Percentiles rank a stretch among this genome's conserved stretches.
These are phyloP conservation scores for Cervus canadensis DNA, from an alignment of 2,113 vertebrate species.

Conservation along the genomic window DNA sequence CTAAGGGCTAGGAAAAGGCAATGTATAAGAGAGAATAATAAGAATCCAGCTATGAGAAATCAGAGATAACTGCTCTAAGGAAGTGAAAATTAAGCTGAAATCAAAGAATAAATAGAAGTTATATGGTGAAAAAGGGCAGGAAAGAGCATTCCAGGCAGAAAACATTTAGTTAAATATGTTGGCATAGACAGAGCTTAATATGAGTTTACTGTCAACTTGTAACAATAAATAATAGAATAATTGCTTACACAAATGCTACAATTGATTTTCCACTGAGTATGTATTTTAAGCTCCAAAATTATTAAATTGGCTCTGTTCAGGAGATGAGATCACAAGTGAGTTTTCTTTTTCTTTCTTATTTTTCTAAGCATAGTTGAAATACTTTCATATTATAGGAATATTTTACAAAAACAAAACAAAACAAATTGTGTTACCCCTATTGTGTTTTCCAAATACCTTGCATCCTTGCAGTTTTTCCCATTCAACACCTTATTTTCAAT, in stretches of 20 bases:
- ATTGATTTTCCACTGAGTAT: neutral
- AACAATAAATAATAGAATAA: neutral
- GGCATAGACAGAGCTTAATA: neutral
- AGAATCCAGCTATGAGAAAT: neutral
- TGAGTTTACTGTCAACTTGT: neutral
- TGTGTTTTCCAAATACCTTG: neutral
- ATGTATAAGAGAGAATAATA: neutral
- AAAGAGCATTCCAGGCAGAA: neutral
- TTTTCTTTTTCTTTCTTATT: neutral
- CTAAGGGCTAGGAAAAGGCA: neutral
- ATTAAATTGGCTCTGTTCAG: neutral
- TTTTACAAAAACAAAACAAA: neutral
- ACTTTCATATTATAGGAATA: neutral
- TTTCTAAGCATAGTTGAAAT: conserved; percentile 32
- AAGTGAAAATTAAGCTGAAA: neutral
- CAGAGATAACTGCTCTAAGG: neutral
- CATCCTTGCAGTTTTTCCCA: neutral
- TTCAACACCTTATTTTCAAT: neutral
- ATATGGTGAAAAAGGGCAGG: neutral
- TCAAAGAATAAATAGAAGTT: neutral
- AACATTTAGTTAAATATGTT: conserved; percentile 15
- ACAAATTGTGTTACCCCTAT: neutral
- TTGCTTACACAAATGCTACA: neutral
- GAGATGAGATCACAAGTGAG: neutral
- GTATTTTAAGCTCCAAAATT: conserved; percentile 1